Evolutionary conservation across 2,797 vertebrate species (phyloP).

Genomic region (Pristis pectinata): DNA sequence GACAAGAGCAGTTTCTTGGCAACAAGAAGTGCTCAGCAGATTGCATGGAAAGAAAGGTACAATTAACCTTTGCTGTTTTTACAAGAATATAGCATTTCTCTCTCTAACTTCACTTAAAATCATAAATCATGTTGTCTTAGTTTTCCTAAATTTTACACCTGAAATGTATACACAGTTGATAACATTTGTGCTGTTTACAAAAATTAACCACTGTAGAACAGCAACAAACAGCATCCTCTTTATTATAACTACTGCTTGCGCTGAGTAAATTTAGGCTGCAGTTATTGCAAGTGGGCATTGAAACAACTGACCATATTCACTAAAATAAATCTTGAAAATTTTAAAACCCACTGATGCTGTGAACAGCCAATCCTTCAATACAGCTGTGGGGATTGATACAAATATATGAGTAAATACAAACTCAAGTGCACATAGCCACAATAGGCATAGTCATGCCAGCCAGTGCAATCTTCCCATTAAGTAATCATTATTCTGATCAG

Average conservation of each 20-base stretch:
- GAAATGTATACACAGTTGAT: not conserved
- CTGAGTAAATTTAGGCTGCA: constrained; percentile 67
- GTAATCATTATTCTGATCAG: not conserved
- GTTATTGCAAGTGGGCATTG: constrained; percentile 67
- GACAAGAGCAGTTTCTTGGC: not conserved
- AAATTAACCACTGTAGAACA: constrained; percentile 66
- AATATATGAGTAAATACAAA: too few species aligned
- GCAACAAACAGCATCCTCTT: constrained; percentile 52
- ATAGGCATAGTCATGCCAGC: too few species aligned
- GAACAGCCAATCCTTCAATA: too few species aligned
- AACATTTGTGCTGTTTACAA: constrained; percentile 54
- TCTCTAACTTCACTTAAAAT: not conserved
- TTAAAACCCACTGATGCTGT: too few species aligned
- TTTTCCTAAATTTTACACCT: not conserved
- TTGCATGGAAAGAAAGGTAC: not conserved
- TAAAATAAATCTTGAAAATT: too few species aligned
- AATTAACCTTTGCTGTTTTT: not conserved
- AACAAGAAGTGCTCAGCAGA: not conserved
- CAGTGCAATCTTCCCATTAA: not conserved
- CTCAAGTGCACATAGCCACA: too few species aligned
- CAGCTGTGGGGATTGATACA: too few species aligned
- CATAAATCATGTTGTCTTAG: not conserved
- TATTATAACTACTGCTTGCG: constrained; percentile 57
- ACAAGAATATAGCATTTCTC: not conserved
- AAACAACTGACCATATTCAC: too few species aligned